Evolutionary conservation across 1,140 invertebrate species (phyloP), one percentile per base, ranked within the genome.

Genomic region (Caenorhabditis tropicalis): DNA sequence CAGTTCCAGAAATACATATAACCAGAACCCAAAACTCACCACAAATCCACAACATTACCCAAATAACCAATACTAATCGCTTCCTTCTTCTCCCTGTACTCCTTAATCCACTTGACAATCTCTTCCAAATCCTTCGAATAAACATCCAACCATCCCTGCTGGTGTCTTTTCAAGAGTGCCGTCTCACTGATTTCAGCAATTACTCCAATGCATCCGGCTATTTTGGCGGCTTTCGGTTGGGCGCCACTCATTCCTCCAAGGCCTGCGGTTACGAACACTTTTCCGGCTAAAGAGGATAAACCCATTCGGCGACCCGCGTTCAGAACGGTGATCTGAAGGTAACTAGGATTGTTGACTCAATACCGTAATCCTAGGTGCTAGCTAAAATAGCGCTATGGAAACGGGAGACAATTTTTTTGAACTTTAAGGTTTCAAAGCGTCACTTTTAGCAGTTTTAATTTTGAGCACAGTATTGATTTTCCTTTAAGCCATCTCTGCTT

Each of bases 231-330:
- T 91, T 94, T 94, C 2, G 94, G 93, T 88, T 94, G 94, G 3
- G 94, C 94, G 0, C 94, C 94, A 88, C 93, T 94, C 94, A 94
- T 94, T 48, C 94, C 94, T 33, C 94, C 94, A 2, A 94, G 91
- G 5, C 94, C 94, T n/a, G 94, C 93, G 10, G 93, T 93, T 3
- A 94, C 90, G 88, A 94, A 94, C n/a, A 85, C 84, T 91, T 93
- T 94, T 21, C 94, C 94, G 12, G 88, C 87, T 81, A 94, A 89
- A 81, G 93, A 91, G 51, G 92, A 89, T 0, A 91, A 85, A 1
- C 92, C 91, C 6, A 94, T 88, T 88, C 94, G 93, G 87, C 93
- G 94, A 15, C 93, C 94, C 36, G 94, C 94, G 91, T 94, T 95
- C 86, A 94, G 88, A 5, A 94, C 89, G 4, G 94, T 94, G 51